Conservation (phyloP, 2,797 vertebrate genomes). For the Coregonus sp. region DNA sequence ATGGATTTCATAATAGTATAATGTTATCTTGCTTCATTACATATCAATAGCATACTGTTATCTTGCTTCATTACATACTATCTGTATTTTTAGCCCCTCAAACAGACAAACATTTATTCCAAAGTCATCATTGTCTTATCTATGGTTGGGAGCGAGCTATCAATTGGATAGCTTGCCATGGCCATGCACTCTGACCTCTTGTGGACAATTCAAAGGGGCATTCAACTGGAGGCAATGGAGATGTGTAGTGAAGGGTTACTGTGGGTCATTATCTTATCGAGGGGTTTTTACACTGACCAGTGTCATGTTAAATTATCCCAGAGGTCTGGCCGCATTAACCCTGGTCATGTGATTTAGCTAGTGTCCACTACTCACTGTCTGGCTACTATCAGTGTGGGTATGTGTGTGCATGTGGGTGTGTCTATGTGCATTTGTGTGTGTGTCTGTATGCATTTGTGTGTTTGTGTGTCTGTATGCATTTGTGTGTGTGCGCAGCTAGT, state of each 20-base stretch:
- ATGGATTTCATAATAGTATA: too few species aligned
- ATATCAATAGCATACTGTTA: too few species aligned
- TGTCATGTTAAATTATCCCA: neutral
- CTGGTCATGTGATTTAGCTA: neutral
- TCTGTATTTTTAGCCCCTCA: neutral
- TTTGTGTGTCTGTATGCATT: too few species aligned
- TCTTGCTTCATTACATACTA: neutral
- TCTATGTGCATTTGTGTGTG: conserved; percentile 21
- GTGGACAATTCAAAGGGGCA: too few species aligned
- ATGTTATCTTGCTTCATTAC: too few species aligned
- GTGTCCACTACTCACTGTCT: neutral
- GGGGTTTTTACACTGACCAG: neutral
- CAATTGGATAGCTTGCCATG: too few species aligned
- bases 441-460: too few species aligned
- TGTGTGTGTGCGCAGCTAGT: neutral
- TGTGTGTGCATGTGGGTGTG: neutral
- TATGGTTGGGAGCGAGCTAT: neutral
- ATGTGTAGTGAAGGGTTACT: neutral
- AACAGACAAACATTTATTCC: neutral
- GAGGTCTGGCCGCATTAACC: neutral
- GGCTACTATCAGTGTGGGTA: neutral
- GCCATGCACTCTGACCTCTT: too few species aligned
- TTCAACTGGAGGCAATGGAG: neutral
- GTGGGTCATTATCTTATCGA: neutral
- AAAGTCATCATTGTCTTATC: neutral